Conservation (phyloP, 2,797 vertebrate genomes). For the Chelonia mydas region DNA sequence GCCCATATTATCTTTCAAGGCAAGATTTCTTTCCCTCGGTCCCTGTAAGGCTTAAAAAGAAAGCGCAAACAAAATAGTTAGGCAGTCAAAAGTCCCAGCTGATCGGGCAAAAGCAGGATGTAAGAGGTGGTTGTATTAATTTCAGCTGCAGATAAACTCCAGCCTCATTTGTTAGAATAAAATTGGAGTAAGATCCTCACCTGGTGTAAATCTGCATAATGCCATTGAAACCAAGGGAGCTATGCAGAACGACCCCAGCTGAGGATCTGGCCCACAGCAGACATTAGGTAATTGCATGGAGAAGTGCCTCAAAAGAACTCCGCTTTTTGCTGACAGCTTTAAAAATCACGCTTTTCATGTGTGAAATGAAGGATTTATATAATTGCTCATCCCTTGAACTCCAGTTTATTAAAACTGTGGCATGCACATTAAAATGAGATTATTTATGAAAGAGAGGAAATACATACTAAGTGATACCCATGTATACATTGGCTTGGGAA, state of each 20-base stretch:
- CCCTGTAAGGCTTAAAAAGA: background rate
- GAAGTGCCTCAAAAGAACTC: constrained; percentile 49
- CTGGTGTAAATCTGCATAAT: background rate
- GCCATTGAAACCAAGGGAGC: constrained; percentile 19
- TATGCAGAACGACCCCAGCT: background rate
- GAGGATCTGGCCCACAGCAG: constrained; percentile 8
- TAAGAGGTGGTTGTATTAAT: background rate
- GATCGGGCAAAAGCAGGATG: background rate
- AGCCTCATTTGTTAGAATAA: constrained; percentile 44
- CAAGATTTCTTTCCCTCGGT: background rate
- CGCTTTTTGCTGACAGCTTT: constrained; percentile 48
- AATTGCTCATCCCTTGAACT: constrained; percentile 73
- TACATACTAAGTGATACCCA: constrained; percentile 32
- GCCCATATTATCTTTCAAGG: background rate
- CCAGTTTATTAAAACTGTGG: constrained; percentile 58
- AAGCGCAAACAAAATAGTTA: constrained; percentile 27
- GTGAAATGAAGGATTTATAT: constrained; percentile 71
- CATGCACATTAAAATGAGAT: constrained; percentile 57
- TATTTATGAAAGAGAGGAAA: constrained; percentile 54
- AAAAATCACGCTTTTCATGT: constrained; percentile 53
- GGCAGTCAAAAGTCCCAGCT: constrained; percentile 6
- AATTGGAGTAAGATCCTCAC: constrained; percentile 14
- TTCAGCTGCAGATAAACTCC: constrained; percentile 16
- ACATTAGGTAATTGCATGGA: constrained; percentile 43
- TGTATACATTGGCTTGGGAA: background rate